A percentile compares a stretch with the other conserved stretches of the same genome.
Conservation (phyloP, 2,797 vertebrate species). For the Danio albolineatus region DNA sequence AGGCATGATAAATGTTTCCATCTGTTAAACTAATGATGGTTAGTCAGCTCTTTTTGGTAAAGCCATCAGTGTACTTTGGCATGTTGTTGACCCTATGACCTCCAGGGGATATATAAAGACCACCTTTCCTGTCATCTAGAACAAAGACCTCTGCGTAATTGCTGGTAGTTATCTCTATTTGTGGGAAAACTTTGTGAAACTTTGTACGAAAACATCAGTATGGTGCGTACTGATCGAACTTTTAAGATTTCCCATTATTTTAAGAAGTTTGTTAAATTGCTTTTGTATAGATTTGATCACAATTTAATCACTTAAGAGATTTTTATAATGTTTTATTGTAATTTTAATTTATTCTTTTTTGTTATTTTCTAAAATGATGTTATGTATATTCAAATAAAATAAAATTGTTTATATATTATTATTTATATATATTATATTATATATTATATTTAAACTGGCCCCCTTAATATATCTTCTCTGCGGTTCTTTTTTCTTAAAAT, state of each 20-base stretch:
- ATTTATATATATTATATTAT: conserved; percentile 15
- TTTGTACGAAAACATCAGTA: not conserved
- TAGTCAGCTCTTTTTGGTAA: conserved; percentile 26
- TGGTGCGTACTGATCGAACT: not conserved
- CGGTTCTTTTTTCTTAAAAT: too few species aligned
- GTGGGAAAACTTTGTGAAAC: not conserved
- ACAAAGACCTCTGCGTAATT: conserved; percentile 16
- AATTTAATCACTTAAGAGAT: too few species aligned
- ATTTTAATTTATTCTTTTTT: too few species aligned
- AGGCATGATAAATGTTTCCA: conserved; percentile 12
- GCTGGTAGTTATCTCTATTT: conserved; percentile 32
- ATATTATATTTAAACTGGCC: not conserved
- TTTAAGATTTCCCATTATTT: not conserved
- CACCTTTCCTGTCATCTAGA: conserved; percentile 43
- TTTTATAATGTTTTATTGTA: too few species aligned
- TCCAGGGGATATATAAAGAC: conserved; percentile 40
- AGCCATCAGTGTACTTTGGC: conserved; percentile 22
- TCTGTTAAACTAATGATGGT: conserved; percentile 16
- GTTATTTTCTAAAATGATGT: not conserved
- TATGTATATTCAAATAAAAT: not conserved
- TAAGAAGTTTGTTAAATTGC: not conserved
- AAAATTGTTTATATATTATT: not conserved
- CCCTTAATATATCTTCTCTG: too few species aligned
- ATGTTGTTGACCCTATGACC: conserved; percentile 37
- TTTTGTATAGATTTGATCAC: too few species aligned